phyloP scores from a whole-genome alignment of 2,113 vertebrate genomes.

The Crypturellus undulatus region DNA sequence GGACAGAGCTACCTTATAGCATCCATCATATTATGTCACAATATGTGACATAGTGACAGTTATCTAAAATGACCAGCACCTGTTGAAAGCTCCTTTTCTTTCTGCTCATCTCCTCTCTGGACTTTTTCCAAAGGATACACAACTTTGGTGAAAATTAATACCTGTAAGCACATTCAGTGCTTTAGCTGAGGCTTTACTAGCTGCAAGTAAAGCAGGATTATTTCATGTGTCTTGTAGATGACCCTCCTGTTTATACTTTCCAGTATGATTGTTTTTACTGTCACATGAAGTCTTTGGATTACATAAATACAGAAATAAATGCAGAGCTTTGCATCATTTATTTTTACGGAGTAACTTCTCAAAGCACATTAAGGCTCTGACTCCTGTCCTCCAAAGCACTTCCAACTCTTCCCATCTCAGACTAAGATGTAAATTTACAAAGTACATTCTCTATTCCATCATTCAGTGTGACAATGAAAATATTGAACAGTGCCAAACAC shows the following conservation, averaged over 20 bases:
- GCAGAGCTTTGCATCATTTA: neutral
- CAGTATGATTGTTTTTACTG: neutral
- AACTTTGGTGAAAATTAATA: neutral
- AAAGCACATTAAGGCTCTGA: neutral
- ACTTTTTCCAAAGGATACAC: neutral
- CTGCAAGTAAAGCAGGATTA: neutral
- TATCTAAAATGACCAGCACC: neutral
- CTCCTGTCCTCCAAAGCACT: constrained; percentile 1
- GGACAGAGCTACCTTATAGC: neutral
- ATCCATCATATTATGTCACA: neutral
- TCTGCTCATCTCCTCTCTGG: neutral
- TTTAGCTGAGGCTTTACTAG: neutral
- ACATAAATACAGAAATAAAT: constrained; percentile 19
- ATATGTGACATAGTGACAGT: neutral
- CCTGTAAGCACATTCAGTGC: neutral
- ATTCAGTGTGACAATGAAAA: constrained; percentile 10
- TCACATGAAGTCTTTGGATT: neutral
- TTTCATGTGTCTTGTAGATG: neutral
- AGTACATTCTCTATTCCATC: neutral
- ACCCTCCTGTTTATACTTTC: neutral
- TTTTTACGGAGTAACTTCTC: neutral
- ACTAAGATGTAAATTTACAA: neutral
- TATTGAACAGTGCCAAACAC: constrained; percentile 21
- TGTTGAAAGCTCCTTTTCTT: neutral
- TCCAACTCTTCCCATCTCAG: neutral